Conservation (phyloP, 2,797 vertebrate species). For the Ataeniobius toweri region DNA sequence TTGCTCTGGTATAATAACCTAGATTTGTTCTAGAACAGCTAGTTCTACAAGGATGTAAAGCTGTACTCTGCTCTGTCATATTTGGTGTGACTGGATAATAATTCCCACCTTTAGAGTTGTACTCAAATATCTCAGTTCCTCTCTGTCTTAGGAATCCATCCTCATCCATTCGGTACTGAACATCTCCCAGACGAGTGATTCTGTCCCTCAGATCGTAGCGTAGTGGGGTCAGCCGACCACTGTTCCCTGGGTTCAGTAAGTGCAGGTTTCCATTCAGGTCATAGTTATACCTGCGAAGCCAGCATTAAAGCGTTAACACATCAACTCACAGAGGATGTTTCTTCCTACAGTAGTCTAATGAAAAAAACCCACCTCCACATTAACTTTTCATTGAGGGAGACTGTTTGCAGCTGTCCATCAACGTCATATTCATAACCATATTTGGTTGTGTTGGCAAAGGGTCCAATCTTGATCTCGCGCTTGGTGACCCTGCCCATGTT, state of each 20-base stretch:
- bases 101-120: constrained; percentile 89
- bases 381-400: constrained; percentile 98
- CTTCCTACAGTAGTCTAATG: background rate
- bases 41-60: background rate
- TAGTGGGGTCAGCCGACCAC: constrained; percentile 90
- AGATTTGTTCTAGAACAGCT: background rate
- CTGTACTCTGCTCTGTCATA: background rate
- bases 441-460: constrained; percentile 98
- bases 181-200: constrained; percentile 93
- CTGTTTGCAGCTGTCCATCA: constrained; percentile 95
- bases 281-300: constrained; percentile 83
- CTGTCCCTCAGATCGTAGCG: constrained; percentile 95
- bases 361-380: constrained; percentile 88
- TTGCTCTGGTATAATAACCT: background rate
- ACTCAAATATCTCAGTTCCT: constrained; percentile 96
- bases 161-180: constrained; percentile 95
- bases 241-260: constrained; percentile 94
- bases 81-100: background rate
- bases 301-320: background rate
- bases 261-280: constrained; percentile 98
- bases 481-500: constrained; percentile 97
- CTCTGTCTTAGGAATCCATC: constrained; percentile 95
- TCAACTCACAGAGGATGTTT: background rate
- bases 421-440: constrained; percentile 97
- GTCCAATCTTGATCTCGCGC: constrained; percentile 97